Conservation (phyloP, 1,140 invertebrate species). For the Drosophila sturtevanti region DNA sequence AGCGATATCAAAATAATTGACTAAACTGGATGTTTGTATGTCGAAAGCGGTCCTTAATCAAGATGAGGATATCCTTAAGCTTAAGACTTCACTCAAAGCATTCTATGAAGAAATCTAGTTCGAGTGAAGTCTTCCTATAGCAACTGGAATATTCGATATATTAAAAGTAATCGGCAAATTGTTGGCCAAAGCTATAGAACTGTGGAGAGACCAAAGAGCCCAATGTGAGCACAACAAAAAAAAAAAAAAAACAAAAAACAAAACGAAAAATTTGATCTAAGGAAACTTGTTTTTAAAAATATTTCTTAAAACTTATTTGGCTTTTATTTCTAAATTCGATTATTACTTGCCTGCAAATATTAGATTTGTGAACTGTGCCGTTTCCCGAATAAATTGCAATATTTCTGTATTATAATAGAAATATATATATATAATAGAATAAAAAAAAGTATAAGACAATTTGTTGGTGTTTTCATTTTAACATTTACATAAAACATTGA, state of each 20-base stretch:
- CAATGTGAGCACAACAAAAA: conserved; percentile 27
- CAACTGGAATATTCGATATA: background rate
- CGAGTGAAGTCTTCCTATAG: background rate
- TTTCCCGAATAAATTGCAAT: conserved; percentile 70
- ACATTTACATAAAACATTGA: conserved; percentile 81
- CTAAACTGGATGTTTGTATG: conserved; percentile 3
- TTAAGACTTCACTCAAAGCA: background rate
- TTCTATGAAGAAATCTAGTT: background rate
- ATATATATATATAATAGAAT: conserved; percentile 10
- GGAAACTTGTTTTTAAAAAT: conserved; percentile 15
- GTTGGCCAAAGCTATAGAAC: background rate
- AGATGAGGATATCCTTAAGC: background rate
- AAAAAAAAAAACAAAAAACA: conserved; percentile 24
- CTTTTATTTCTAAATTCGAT: conserved; percentile 50
- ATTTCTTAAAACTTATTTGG: conserved; percentile 25
- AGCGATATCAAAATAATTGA: conserved; percentile 7
- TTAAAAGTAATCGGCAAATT: background rate
- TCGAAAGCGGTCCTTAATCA: background rate
- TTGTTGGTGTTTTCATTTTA: conserved; percentile 32
- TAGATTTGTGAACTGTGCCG: conserved; percentile 80
- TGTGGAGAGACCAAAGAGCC: conserved; percentile 50
- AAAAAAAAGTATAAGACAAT: background rate
- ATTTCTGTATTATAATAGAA: conserved; percentile 67
- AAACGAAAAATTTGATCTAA: background rate
- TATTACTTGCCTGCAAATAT: conserved; percentile 73